Percentiles rank a stretch among this genome's conserved stretches.
Evolutionary conservation across 37 sponge, comb jelly and placozoan genomes (phyloP).

Genomic region (Amphimedon queenslandica): DNA sequence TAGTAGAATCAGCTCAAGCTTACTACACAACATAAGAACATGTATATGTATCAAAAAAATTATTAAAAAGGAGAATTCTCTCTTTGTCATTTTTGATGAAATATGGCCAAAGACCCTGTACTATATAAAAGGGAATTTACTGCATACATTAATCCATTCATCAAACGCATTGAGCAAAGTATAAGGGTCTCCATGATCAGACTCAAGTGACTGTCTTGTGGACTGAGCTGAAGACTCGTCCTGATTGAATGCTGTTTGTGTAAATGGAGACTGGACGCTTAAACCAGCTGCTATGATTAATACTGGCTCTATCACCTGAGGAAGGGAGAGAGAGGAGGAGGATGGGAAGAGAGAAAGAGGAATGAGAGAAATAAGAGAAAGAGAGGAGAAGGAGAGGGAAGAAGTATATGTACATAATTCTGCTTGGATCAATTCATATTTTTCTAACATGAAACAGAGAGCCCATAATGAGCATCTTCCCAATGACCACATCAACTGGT

Average conservation of each 20-base stretch:
- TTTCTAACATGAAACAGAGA: slow-evolving; percentile 81
- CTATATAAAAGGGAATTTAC: too few species aligned
- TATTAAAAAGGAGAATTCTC: too few species aligned
- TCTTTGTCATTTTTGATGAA: too few species aligned
- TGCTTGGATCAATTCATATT: too few species aligned
- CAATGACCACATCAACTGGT: slow-evolving; percentile 90
- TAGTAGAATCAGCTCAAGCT: too few species aligned
- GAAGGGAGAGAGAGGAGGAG: neutral
- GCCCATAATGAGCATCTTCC: slow-evolving; percentile 92
- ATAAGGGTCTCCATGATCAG: slow-evolving; percentile 86
- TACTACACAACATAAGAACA: too few species aligned
- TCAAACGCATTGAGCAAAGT: slow-evolving; percentile 88
- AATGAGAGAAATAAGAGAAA: slow-evolving; percentile 6
- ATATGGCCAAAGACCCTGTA: too few species aligned
- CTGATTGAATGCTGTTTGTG: slow-evolving; percentile 12
- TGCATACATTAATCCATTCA: slow-evolving; percentile 82
- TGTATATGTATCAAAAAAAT: too few species aligned
- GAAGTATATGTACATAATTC: too few species aligned
- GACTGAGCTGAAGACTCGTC: slow-evolving; percentile 12
- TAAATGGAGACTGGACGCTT: slow-evolving; percentile 90
- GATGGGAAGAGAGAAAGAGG: neutral
- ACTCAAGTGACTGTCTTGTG: slow-evolving; percentile 72
- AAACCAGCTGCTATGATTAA: slow-evolving; percentile 86
- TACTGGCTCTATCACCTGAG: slow-evolving; percentile 78
- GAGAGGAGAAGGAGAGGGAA: neutral